Evolutionary conservation across 2,113 vertebrate species (phyloP).

Genomic region (Marcusenius ussheri): DNA sequence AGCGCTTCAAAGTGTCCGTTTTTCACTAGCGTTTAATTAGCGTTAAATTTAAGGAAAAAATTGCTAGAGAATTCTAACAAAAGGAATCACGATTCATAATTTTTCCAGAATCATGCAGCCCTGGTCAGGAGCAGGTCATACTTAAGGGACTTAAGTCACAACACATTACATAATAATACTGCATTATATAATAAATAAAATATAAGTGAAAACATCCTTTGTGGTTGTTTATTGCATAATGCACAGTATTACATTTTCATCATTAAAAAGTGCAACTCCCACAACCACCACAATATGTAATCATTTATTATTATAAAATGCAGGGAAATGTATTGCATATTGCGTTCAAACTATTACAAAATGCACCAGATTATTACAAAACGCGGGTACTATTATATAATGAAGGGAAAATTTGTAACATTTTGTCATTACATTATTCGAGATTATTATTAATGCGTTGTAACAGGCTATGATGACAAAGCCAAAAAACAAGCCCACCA

Average conservation of each 20-base stretch:
- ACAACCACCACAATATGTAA: neutral
- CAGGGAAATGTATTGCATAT: neutral
- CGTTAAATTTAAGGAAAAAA: too few relatives aligned
- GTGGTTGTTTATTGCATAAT: neutral
- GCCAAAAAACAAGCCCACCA: neutral
- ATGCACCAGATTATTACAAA: neutral
- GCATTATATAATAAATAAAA: neutral
- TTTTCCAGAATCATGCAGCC: too few relatives aligned
- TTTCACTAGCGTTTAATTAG: too few relatives aligned
- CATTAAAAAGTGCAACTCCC: neutral
- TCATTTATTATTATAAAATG: neutral
- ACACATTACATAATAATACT: neutral
- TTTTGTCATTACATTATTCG: neutral
- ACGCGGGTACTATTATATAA: neutral
- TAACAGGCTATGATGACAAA: neutral
- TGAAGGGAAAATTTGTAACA: neutral
- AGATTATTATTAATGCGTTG: neutral
- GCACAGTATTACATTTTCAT: neutral
- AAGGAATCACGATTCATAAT: too few relatives aligned
- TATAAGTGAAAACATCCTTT: neutral
- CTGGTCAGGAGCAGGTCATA: neutral
- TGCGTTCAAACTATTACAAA: neutral
- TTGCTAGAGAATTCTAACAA: too few relatives aligned
- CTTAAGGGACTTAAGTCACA: neutral
- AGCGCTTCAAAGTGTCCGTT: too few relatives aligned